These are phyloP conservation scores for Rhizomys pruinosus DNA, from an alignment of 2,113 vertebrate species.

Conservation along the genomic window DNA sequence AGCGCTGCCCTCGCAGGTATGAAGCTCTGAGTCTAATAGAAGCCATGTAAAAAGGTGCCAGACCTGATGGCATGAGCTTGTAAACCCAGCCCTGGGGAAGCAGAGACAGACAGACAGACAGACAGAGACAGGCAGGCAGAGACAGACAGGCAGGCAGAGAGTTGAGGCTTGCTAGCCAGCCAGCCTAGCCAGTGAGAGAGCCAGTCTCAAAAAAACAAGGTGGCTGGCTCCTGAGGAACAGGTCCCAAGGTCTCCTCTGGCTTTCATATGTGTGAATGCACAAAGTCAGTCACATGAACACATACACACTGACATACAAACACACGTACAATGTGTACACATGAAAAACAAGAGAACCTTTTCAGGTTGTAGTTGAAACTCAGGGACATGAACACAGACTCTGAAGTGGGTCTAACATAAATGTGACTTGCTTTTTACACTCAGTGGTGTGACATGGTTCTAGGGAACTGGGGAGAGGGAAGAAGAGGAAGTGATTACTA, in stretches of 20 bases:
- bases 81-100: not conserved
- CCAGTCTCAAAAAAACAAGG: not conserved
- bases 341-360: not conserved
- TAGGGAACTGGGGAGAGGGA: not conserved
- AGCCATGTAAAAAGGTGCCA: not conserved
- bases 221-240: not conserved
- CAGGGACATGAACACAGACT: not conserved
- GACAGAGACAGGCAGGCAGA: no score
- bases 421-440: fast-evolving
- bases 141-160: no score
- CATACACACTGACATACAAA: not conserved
- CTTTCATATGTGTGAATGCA: not conserved
- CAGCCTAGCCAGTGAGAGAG: not conserved
- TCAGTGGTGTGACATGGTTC: not conserved
- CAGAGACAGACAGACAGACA: no score
- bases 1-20: not conserved
- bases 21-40: not conserved
- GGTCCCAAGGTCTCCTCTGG: not conserved
- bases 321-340: not conserved
- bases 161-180: no score
- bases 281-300: not conserved
- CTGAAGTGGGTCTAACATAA: not conserved
- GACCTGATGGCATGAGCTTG: not conserved
- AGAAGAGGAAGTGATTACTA: not conserved
- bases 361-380: not conserved